Evolutionary conservation across 2,888 invertebrate genomes (phyloP).

Genomic region (Andricus curvator): DNA sequence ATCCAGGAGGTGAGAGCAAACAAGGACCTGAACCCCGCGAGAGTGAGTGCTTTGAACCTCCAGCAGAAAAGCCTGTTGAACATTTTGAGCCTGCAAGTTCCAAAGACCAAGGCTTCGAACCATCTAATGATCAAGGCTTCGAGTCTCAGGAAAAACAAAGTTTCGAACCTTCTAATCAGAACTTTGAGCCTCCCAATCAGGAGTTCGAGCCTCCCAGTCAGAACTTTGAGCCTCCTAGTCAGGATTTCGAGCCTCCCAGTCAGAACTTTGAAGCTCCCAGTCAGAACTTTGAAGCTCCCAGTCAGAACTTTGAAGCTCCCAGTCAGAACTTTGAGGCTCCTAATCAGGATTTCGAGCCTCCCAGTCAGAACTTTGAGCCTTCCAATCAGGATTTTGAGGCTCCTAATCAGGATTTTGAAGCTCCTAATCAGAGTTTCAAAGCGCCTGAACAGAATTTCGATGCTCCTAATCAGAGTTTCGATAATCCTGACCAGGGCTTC

Average conservation of each 20-base stretch:
- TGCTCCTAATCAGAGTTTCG: not conserved
- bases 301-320: slow-evolving; percentile 1
- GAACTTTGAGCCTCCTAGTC: not conserved
- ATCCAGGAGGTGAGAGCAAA: slow-evolving; percentile 41
- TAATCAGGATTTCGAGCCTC: not conserved
- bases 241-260: too few relatives aligned
- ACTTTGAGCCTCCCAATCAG: slow-evolving; percentile 4
- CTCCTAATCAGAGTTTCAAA: slow-evolving; percentile 15
- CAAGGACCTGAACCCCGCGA: not conserved
- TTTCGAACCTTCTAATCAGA: slow-evolving; percentile 3
- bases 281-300: not conserved
- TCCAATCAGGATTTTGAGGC: slow-evolving; percentile 3
- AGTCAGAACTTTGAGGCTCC: slow-evolving; percentile 37
- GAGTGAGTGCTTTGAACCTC: slow-evolving; percentile 10
- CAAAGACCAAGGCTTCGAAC: not conserved
- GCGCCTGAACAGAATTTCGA: slow-evolving; percentile 18
- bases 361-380: slow-evolving; percentile 15
- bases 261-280: not conserved
- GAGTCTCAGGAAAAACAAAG: not conserved
- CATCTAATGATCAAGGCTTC: not conserved
- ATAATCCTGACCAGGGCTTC: not conserved
- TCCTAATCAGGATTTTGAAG: slow-evolving; percentile 18
- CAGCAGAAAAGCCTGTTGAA: slow-evolving; percentile 32
- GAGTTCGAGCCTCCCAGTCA: not conserved
- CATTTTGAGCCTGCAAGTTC: slow-evolving; percentile 11